Conservation (phyloP, 2,113 vertebrate species). For the Mormoops blainvillei region DNA sequence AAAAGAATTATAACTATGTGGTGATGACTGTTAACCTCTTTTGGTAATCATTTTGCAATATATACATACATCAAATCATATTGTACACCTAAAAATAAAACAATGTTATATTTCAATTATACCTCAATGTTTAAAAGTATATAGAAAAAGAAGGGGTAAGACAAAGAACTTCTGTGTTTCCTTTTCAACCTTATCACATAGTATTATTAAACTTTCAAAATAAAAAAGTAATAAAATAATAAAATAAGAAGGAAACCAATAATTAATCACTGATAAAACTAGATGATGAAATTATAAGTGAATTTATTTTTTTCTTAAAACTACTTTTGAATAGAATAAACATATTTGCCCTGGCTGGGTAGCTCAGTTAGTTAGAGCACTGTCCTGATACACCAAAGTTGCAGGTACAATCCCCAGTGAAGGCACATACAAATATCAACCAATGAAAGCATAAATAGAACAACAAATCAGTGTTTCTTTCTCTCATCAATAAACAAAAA, state of each 20-base stretch:
- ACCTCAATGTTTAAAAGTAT: not conserved
- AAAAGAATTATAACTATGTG: not conserved
- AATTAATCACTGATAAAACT: constrained; percentile 40
- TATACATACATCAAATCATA: not conserved
- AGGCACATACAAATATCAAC: no score
- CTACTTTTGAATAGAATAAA: constrained; percentile 49
- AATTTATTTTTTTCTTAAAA: constrained; percentile 68
- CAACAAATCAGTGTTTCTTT: no score
- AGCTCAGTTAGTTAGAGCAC: no score
- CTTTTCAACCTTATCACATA: not conserved
- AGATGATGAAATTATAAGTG: constrained; percentile 42
- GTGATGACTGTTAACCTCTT: not conserved
- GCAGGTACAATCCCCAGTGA: no score
- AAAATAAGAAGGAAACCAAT: constrained; percentile 30
- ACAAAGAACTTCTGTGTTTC: not conserved
- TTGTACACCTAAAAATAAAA: not conserved
- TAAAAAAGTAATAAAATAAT: not conserved
- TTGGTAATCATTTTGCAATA: not conserved
- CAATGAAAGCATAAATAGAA: no score
- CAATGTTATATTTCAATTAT: not conserved
- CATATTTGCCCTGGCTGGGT: not conserved
- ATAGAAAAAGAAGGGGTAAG: not conserved
- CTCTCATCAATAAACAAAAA: no score
- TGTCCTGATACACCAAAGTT: no score
- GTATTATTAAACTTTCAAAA: not conserved